Evolutionary conservation across 2,113 vertebrate genomes (phyloP), one percentile per base, ranked within the genome.

Genomic region (Tragelaphus scriptus): DNA sequence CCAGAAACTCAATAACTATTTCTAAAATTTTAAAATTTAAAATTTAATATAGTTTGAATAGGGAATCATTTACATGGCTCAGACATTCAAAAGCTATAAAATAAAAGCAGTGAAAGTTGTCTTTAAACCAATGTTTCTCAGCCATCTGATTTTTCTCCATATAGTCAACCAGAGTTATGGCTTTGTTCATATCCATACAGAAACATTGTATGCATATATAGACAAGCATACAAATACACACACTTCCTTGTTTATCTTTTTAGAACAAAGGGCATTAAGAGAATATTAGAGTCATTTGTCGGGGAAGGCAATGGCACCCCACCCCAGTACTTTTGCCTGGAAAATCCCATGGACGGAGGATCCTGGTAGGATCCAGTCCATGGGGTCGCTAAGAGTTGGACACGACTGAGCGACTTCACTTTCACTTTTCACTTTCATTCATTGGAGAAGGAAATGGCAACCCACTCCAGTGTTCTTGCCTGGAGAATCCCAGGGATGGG

Each of bases 11-110:
- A 59, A 23, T 77, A 61, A 40, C 19, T 94, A 47, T 91, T 92
- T 95, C n/a, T 65, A 92, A 96, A 95, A 61, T 47, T 81, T 95
- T 80, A 71, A 94, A 90, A 77, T 94, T 96, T 85, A 32, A 98
- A 89, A 91, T 95, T 93, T 94, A 95, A 95, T 87, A 49, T 28
- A 23, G 12, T 89, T 90, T 95, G 58, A 95, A 65, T 95, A 71
- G 58, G 63, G 71, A 95, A 81, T 91, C 13, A 96, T 85, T 82
- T 91, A 26, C 16, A 84, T 80, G 40, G 25, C 25, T 94, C 16
- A 92, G 63, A 59, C 51, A 56, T 87, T 93, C 17, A 75, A 90
- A 93, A 85, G 40, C 14, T 92, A 1, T 97, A 77, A 92, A 92
- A 82, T 68, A 1, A 51, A 85, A 85, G 28, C 3, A 58, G 6